These are phyloP conservation scores for Euura lappo DNA, from an alignment of 1,140 invertebrate species.

Conservation along the genomic window DNA sequence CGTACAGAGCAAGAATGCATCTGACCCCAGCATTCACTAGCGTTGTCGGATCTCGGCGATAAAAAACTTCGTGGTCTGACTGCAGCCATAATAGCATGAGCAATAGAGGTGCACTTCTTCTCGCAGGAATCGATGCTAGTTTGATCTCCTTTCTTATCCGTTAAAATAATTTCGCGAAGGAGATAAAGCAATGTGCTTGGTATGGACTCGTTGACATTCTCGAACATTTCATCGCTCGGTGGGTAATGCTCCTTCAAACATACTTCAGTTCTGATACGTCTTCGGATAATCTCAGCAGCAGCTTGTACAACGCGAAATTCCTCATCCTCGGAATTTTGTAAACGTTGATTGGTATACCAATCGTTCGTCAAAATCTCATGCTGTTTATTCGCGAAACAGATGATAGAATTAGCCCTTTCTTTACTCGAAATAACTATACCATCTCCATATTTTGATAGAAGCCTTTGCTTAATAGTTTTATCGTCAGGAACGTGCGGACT, in stretches of 20 bases:
- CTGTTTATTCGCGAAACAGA: not conserved
- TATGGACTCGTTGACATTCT: constrained; percentile 9
- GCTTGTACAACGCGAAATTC: not conserved
- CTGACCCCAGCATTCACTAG: no score
- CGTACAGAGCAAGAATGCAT: no score
- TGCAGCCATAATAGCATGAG: constrained; percentile 25
- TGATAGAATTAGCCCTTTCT: not conserved
- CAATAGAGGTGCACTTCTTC: constrained; percentile 23
- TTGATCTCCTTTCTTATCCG: constrained; percentile 18
- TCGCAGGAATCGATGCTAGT: constrained; percentile 15
- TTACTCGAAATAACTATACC: not conserved
- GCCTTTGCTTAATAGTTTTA: not conserved
- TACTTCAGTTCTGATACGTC: not conserved
- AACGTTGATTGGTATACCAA: constrained; percentile 10
- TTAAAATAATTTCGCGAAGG: constrained; percentile 22
- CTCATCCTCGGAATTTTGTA: not conserved
- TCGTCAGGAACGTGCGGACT: not conserved
- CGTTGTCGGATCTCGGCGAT: no score
- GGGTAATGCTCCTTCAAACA: constrained; percentile 16
- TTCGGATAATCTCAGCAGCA: not conserved
- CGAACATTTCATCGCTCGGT: constrained; percentile 21
- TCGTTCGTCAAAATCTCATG: constrained; percentile 20
- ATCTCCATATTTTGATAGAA: not conserved
- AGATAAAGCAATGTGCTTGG: constrained; percentile 21
- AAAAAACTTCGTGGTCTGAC: no score